phyloP scores from a whole-genome alignment of 1,140 invertebrate species.

The Agrilus planipennis region DNA sequence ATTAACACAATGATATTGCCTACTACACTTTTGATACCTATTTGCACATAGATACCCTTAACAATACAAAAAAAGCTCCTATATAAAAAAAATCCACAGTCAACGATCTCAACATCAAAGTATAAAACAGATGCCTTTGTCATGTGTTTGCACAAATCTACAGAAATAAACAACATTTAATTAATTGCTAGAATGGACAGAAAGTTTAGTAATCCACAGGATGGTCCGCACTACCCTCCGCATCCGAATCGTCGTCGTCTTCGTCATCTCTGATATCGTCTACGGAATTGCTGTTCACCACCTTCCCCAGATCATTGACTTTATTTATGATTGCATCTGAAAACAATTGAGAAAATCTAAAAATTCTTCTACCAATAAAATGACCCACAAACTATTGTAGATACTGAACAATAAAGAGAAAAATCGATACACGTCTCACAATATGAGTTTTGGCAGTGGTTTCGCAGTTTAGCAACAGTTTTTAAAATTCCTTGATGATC shows the following conservation, averaged over 20 bases:
- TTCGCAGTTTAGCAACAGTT: too few species aligned
- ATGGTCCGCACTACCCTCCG: conserved; percentile 67
- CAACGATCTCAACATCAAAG: conserved; percentile 1
- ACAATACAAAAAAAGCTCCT: conserved; percentile 3
- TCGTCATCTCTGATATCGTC: conserved; percentile 46
- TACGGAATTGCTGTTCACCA: conserved; percentile 15
- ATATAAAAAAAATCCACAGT: not conserved
- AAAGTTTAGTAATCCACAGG: conserved; percentile 57
- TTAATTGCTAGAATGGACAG: conserved; percentile 1
- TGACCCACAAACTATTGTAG: not conserved
- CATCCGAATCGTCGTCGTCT: conserved; percentile 51
- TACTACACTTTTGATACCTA: conserved; percentile 23
- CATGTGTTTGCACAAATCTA: not conserved
- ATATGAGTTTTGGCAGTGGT: too few species aligned
- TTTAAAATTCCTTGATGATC: conserved; percentile 8
- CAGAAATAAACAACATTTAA: not conserved
- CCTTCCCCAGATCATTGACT: conserved; percentile 32
- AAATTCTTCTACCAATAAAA: not conserved
- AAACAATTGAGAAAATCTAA: conserved; percentile 22
- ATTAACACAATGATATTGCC: conserved; percentile 21
- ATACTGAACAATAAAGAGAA: too few species aligned
- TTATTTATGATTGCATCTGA: conserved; percentile 48
- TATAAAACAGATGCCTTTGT: conserved; percentile 2
- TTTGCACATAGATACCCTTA: conserved; percentile 4
- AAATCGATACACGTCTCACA: too few species aligned